Percentiles rank a stretch among this genome's conserved stretches.
Conservation (phyloP, 92 coral and sea anemone species). For the Meandrina meandrites region DNA sequence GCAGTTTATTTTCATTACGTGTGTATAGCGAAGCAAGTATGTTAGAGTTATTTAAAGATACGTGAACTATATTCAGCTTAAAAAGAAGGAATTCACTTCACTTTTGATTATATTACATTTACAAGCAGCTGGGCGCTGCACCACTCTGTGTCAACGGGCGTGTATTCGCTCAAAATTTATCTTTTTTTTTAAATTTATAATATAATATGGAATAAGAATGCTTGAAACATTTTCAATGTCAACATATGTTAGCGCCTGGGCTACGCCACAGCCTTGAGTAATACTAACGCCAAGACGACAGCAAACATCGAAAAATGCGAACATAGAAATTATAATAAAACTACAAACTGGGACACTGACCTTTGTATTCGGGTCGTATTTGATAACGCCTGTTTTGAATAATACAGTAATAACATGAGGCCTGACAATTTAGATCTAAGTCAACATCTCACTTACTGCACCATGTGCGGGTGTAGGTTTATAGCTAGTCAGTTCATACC, state of each 20-base stretch:
- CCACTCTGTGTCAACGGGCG: too few species aligned
- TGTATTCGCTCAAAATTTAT: not conserved
- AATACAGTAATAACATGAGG: too few species aligned
- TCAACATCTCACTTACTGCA: too few species aligned
- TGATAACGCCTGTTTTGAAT: too few species aligned
- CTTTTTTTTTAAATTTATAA: not conserved
- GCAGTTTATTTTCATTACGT: too few species aligned
- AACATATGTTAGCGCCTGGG: not conserved
- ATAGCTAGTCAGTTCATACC: too few species aligned
- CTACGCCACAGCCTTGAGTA: not conserved
- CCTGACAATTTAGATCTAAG: too few species aligned
- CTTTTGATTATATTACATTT: not conserved
- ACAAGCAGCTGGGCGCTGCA: not conserved
- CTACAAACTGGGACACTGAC: not conserved
- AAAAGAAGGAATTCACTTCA: not conserved
- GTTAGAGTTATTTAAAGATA: not conserved
- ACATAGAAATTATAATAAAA: too few species aligned
- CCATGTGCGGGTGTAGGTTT: too few species aligned
- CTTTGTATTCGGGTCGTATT: not conserved
- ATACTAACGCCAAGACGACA: not conserved
- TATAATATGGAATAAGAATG: not conserved
- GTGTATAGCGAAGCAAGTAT: not conserved
- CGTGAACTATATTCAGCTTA: not conserved
- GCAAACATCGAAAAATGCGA: not conserved
- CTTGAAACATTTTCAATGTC: not conserved